phyloP scores from a whole-genome alignment of 30 jellyfish, hydroid and myxozoan genomes.

The Phacellophora camtschatica region DNA sequence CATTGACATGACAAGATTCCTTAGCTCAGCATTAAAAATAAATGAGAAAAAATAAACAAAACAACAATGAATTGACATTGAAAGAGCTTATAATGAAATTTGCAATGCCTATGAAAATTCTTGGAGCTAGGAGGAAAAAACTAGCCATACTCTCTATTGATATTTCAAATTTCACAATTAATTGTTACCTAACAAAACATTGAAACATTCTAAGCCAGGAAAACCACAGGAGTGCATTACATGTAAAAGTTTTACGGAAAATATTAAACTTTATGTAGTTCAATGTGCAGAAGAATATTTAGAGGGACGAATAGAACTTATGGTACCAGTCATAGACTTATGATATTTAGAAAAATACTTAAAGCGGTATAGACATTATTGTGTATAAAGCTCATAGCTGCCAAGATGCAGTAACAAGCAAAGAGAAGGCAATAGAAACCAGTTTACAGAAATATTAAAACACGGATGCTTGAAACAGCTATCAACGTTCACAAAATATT shows the following conservation, averaged over 20 bases:
- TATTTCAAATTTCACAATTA: no score
- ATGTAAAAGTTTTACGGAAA: no score
- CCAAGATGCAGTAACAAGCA: constrained; percentile 22
- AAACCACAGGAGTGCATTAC: not conserved
- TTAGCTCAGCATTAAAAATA: constrained; percentile 27
- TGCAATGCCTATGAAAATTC: not conserved
- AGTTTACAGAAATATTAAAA: constrained; percentile 1
- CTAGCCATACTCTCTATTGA: not conserved
- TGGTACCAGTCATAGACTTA: not conserved
- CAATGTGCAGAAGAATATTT: not conserved
- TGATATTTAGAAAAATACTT: not conserved
- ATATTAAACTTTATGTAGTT: no score
- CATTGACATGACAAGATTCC: constrained; percentile 6
- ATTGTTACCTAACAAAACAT: no score
- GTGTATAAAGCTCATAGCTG: constrained; percentile 12
- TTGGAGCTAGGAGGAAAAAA: not conserved
- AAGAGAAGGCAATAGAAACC: not conserved
- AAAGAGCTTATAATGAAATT: constrained; percentile 28
- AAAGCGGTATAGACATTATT: not conserved
- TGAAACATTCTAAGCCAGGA: not conserved
- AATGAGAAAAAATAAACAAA: no score
- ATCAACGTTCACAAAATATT: not conserved
- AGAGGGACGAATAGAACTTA: not conserved
- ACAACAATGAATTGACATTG: constrained; percentile 4
- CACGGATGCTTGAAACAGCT: constrained; percentile 1